phyloP scores from a whole-genome alignment of 2,797 vertebrate genomes.

The Morelia viridis region DNA sequence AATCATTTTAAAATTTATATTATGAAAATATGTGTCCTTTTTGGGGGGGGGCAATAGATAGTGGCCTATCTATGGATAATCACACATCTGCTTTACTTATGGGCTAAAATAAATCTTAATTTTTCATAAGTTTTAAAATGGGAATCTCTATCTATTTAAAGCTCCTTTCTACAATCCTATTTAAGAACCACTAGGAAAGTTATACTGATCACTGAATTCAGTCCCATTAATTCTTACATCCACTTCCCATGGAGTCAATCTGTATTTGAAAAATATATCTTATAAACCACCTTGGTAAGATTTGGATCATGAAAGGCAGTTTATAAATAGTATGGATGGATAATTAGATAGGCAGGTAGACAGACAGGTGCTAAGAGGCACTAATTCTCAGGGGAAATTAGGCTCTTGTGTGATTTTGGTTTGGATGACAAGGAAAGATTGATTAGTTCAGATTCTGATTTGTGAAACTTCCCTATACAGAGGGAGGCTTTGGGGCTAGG shows the following conservation, averaged over 20 bases:
- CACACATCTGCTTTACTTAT: neutral
- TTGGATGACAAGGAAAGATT: neutral
- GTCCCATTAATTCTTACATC: neutral
- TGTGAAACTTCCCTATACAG: neutral
- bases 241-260: neutral
- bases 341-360: neutral
- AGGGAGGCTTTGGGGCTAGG: neutral
- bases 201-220: neutral
- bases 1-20: neutral
- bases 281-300: neutral
- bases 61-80: neutral
- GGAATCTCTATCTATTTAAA: neutral
- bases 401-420: neutral
- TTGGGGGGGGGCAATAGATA: neutral
- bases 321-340: neutral
- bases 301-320: neutral
- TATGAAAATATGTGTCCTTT: neutral
- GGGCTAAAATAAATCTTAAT: neutral
- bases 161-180: neutral
- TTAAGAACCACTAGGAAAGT: neutral
- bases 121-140: neutral
- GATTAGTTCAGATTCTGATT: neutral
- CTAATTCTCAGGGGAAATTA: neutral
- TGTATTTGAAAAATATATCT: neutral
- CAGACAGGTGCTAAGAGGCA: neutral